Conservation (phyloP, 2,888 invertebrate species). For the Trichogramma evanescens region DNA sequence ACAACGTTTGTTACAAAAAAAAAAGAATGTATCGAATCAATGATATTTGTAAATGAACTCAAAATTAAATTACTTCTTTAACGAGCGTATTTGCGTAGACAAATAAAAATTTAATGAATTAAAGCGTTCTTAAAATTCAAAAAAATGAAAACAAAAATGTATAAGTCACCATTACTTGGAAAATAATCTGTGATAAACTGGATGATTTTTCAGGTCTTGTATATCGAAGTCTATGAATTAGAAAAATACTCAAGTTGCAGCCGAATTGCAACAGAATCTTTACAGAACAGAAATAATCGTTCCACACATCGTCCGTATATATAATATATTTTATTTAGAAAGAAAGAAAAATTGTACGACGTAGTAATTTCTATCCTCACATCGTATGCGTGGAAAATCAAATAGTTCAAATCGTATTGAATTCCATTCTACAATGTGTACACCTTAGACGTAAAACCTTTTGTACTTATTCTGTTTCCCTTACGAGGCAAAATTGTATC, state of each 20-base stretch:
- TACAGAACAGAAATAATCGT: too few relatives aligned
- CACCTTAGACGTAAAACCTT: constrained; percentile 35
- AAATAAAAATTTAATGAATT: constrained; percentile 10
- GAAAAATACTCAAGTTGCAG: constrained; percentile 15
- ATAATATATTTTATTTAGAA: neutral
- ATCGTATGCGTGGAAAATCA: constrained; percentile 10
- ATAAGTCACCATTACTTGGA: constrained; percentile 12
- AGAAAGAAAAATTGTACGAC: constrained; percentile 14
- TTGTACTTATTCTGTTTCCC: constrained; percentile 37
- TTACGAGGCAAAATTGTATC: too few relatives aligned
- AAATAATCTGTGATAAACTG: constrained; percentile 27
- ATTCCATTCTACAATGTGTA: neutral
- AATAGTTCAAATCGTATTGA: constrained; percentile 7
- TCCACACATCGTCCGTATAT: too few relatives aligned
- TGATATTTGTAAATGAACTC: too few relatives aligned
- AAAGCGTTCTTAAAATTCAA: neutral
- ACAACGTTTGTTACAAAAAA: too few relatives aligned
- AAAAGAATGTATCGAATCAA: too few relatives aligned
- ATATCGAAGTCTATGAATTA: constrained; percentile 9
- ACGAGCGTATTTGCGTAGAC: constrained; percentile 8
- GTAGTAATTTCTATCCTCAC: constrained; percentile 1
- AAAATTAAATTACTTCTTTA: neutral
- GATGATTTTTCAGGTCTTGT: constrained; percentile 21
- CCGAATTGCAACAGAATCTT: too few relatives aligned
- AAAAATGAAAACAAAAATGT: neutral